A percentile compares a stretch with the other conserved stretches of the same genome.
Evolutionary conservation across 2,797 vertebrate genomes (phyloP).

Genomic region (Sebastes trivittatus): DNA sequence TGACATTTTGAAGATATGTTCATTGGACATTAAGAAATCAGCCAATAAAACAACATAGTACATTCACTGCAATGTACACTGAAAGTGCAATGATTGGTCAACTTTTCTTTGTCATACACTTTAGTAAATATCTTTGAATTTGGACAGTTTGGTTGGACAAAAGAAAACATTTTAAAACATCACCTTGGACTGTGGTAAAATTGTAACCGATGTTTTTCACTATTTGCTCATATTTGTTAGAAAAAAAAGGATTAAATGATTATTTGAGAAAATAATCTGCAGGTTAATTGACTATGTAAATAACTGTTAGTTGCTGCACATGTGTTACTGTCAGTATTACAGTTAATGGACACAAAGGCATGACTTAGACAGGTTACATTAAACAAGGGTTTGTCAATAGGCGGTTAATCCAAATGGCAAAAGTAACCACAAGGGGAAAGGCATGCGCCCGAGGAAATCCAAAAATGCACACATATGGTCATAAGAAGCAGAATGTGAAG

Average conservation of each 20-base stretch:
- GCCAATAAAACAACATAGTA: not conserved
- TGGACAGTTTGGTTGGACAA: not conserved
- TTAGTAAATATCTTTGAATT: not conserved
- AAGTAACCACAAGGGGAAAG: rapidly evolving
- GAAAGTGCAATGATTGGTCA: not conserved
- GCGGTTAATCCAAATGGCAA: not conserved
- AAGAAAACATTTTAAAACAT: not conserved
- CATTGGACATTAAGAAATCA: not conserved
- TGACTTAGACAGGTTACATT: not conserved
- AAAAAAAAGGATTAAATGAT: too few relatives aligned
- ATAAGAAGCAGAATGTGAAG: not conserved
- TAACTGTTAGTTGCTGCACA: not conserved
- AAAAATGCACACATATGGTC: not conserved
- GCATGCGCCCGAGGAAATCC: rapidly evolving
- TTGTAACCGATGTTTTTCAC: not conserved
- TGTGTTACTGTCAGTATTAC: not conserved
- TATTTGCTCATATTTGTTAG: not conserved
- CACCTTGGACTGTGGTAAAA: too few relatives aligned
- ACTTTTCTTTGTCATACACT: not conserved
- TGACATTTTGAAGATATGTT: not conserved
- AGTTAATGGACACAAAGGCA: not conserved
- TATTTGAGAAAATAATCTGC: too few relatives aligned
- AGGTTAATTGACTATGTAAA: not conserved
- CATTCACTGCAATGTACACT: not conserved
- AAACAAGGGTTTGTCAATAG: not conserved